Conservation (phyloP, 2,888 invertebrate species). For the Liopterus haemorrhoidalis region DNA sequence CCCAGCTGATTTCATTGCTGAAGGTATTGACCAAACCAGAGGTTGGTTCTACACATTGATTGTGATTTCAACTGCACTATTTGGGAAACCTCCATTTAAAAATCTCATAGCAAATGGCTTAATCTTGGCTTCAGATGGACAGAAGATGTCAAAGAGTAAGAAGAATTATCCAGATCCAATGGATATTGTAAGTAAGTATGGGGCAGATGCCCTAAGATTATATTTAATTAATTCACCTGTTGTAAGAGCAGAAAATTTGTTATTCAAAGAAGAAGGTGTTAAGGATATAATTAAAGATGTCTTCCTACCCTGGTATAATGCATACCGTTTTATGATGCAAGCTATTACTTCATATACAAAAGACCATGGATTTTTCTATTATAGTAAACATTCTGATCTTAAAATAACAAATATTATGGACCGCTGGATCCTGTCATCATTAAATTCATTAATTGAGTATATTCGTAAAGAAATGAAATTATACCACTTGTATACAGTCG, state of each 20-base stretch:
- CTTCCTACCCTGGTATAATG: constrained; percentile 95
- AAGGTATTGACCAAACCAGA: constrained; percentile 96
- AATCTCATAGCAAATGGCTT: constrained; percentile 96
- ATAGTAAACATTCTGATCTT: constrained; percentile 41
- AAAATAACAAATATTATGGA: constrained; percentile 79
- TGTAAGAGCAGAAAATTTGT: constrained; percentile 91
- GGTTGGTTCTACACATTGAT: constrained; percentile 99
- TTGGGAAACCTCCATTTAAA: constrained; percentile 94
- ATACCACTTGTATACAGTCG: constrained; percentile 92
- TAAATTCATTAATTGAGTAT: constrained; percentile 84
- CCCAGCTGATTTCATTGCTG: constrained; percentile 99
- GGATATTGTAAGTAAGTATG: constrained; percentile 83
- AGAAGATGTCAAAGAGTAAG: constrained; percentile 99
- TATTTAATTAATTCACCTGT: constrained; percentile 98
- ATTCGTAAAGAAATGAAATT: constrained; percentile 89
- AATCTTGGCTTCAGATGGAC: constrained; percentile 93
- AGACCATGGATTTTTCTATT: constrained; percentile 46
- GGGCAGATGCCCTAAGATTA: constrained; percentile 92
- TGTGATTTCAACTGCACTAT: constrained; percentile 91
- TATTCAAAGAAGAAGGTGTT: constrained; percentile 97
- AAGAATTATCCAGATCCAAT: constrained; percentile 98
- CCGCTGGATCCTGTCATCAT: constrained; percentile 93
- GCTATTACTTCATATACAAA: constrained; percentile 78
- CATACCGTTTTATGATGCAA: constrained; percentile 88
- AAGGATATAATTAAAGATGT: constrained; percentile 95